Percentiles rank a stretch among this genome's conserved stretches.
Evolutionary conservation across 2,888 invertebrate species (phyloP).

Genomic region (Platycnemis pennipes): DNA sequence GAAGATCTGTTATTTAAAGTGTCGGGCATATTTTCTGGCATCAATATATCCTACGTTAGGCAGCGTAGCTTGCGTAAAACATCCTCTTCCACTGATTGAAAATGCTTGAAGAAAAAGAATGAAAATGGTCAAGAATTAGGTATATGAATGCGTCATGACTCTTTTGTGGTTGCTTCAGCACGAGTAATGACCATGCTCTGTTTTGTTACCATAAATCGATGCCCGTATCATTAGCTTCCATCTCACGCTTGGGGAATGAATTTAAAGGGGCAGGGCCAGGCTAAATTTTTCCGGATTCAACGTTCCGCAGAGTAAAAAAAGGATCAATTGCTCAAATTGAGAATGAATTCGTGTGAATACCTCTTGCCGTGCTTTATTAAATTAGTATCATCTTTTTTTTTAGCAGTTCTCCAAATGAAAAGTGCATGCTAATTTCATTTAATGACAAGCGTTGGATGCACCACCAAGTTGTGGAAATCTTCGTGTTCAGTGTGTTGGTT

Average conservation of each 20-base stretch:
- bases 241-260: background rate
- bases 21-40: background rate
- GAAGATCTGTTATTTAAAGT: background rate
- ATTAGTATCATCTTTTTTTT: background rate
- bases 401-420: too few relatives aligned
- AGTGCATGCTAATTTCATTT: too few relatives aligned
- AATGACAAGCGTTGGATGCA: background rate
- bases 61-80: background rate
- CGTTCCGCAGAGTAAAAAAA: background rate
- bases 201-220: conserved; percentile 26
- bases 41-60: background rate
- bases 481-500: background rate
- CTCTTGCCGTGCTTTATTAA: background rate
- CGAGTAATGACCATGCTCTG: background rate
- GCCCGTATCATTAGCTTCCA: conserved; percentile 11
- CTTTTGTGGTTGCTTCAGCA: background rate
- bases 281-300: background rate
- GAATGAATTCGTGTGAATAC: background rate
- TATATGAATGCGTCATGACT: background rate
- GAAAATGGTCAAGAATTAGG: background rate
- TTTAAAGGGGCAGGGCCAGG: background rate
- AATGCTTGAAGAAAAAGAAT: background rate
- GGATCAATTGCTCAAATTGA: background rate
- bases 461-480: background rate
- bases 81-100: background rate